Conservation (phyloP, 2,888 invertebrate genomes). For the Fragum whitleyi region DNA sequence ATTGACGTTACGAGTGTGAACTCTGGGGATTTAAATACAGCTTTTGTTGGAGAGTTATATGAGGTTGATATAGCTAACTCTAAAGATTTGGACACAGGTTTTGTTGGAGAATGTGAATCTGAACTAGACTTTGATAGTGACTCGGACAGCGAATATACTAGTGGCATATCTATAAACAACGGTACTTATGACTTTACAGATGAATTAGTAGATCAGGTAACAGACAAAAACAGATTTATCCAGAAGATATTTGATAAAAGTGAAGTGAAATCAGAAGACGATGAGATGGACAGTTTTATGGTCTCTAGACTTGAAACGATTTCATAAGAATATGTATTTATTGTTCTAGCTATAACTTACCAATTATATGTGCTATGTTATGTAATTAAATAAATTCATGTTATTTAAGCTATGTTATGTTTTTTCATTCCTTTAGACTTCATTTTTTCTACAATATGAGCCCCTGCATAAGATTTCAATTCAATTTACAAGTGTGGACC, state of each 20-base stretch:
- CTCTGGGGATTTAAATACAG: constrained; percentile 41
- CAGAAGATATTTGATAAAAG: constrained; percentile 3
- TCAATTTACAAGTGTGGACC: too few species aligned
- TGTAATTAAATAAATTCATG: too few species aligned
- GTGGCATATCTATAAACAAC: not conserved
- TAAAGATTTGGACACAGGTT: constrained; percentile 37
- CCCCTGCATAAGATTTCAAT: too few species aligned
- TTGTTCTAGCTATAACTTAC: too few species aligned
- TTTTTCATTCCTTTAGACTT: too few species aligned
- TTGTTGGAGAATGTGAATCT: constrained; percentile 20
- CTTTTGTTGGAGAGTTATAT: constrained; percentile 31
- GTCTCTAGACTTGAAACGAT: constrained; percentile 39
- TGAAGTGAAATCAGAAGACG: constrained; percentile 28
- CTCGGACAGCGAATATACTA: not conserved
- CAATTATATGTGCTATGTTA: too few species aligned
- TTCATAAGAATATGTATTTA: too few species aligned
- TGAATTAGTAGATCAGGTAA: not conserved
- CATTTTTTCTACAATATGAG: too few species aligned
- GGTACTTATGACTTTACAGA: constrained; percentile 22
- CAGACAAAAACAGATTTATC: not conserved
- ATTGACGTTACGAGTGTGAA: constrained; percentile 52
- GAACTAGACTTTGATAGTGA: not conserved
- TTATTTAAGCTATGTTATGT: too few species aligned
- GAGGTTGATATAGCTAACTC: constrained; percentile 37
- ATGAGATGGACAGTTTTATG: constrained; percentile 50